Evolutionary conservation across 2,888 invertebrate species (phyloP).

Genomic region (Glaucopsyche alexis): DNA sequence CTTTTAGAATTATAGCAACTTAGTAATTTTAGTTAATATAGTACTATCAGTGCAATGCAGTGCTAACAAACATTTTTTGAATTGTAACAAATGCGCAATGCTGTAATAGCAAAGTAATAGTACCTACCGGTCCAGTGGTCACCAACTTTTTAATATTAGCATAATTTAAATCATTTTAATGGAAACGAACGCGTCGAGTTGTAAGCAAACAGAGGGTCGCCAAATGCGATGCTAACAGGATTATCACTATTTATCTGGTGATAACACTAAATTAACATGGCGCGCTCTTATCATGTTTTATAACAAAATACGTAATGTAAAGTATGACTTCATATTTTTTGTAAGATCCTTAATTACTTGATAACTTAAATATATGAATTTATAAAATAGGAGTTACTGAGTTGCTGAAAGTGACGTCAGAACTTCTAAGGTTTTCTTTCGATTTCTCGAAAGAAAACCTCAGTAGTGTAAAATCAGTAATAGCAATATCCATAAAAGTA

Average conservation of each 20-base stretch:
- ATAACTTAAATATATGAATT: not conserved
- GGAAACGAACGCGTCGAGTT: conserved; percentile 38
- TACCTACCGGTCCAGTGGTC: not conserved
- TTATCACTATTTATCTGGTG: conserved; percentile 65
- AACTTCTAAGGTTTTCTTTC: not conserved
- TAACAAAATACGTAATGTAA: not conserved
- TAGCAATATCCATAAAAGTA: too few relatives aligned
- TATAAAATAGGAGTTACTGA: not conserved
- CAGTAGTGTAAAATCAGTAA: not conserved
- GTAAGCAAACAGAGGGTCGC: conserved; percentile 49
- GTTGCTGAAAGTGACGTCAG: not conserved
- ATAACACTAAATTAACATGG: conserved; percentile 45
- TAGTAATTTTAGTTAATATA: too few relatives aligned
- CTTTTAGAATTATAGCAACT: too few relatives aligned
- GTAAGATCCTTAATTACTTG: not conserved
- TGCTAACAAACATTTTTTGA: too few relatives aligned
- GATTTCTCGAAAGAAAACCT: not conserved
- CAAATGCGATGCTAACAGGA: conserved; percentile 57
- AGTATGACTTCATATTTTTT: not conserved
- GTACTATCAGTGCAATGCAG: too few relatives aligned
- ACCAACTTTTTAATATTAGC: not conserved
- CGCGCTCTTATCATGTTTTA: conserved; percentile 21
- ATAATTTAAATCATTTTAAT: not conserved
- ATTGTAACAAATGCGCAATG: not conserved
- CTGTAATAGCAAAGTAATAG: too few relatives aligned